A percentile compares a stretch with the other conserved stretches of the same genome.
phyloP scores from a whole-genome alignment of 2,113 vertebrate genomes.

The Tupaia chinensis region DNA sequence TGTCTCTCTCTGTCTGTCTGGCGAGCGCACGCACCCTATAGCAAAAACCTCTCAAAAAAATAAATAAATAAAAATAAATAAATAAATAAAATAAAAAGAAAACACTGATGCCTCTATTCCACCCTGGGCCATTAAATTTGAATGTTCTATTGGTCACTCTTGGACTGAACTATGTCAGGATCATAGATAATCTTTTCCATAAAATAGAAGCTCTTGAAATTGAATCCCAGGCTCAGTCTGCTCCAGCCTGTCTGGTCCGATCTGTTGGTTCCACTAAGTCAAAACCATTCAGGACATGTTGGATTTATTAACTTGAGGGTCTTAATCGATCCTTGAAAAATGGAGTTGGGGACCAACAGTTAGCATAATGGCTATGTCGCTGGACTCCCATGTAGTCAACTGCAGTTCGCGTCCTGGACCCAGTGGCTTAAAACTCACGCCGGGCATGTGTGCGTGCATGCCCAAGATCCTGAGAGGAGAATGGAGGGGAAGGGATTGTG shows the following conservation, averaged over 20 bases:
- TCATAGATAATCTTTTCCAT: background rate
- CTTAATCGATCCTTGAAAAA: background rate
- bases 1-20: too few species aligned
- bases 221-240: background rate
- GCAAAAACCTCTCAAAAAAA: too few species aligned
- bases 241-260: background rate
- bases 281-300: constrained; percentile 20
- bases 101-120: background rate
- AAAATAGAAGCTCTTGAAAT: background rate
- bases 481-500: too few species aligned
- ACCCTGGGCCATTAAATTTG: background rate
- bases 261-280: background rate
- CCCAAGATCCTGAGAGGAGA: too few species aligned
- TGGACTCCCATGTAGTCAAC: too few species aligned
- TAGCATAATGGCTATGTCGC: too few species aligned
- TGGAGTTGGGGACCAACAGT: too few species aligned
- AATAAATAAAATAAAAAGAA: background rate
- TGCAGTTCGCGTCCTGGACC: too few species aligned
- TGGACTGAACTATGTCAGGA: background rate
- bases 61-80: too few species aligned
- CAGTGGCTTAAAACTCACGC: too few species aligned
- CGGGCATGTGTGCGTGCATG: too few species aligned
- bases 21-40: too few species aligned
- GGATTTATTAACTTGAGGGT: background rate
- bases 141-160: constrained; percentile 3